Conservation (phyloP, 2,113 vertebrate species). For the Anseranas semipalmata region DNA sequence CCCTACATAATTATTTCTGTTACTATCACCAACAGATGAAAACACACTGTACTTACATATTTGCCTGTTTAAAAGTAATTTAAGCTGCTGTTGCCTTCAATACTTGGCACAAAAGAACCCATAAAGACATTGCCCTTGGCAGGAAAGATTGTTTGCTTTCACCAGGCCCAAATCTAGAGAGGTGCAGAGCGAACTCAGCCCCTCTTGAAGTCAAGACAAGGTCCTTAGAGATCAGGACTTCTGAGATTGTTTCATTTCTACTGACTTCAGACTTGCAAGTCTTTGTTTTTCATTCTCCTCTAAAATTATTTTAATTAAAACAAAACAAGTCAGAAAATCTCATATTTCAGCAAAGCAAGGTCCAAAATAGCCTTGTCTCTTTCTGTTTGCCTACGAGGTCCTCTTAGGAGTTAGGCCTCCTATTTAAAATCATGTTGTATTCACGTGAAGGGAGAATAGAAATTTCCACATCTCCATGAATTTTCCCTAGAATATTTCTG, state of each 20-base stretch:
- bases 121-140: background rate
- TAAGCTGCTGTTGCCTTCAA: background rate
- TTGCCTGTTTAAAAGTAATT: background rate
- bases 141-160: background rate
- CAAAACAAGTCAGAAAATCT: slow-evolving; percentile 32
- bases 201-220: background rate
- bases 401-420: slow-evolving; percentile 39
- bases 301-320: slow-evolving; percentile 58
- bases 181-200: background rate
- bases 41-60: background rate
- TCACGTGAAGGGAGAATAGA: slow-evolving; percentile 31
- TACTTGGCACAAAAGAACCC: background rate
- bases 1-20: background rate
- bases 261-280: slow-evolving; percentile 8
- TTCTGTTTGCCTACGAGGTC: slow-evolving; percentile 17
- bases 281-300: slow-evolving; percentile 43
- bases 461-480: slow-evolving; percentile 1
- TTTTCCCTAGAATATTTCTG: background rate
- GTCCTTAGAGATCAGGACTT: slow-evolving; percentile 8
- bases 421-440: background rate
- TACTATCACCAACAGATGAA: background rate
- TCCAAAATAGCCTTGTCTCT: slow-evolving; percentile 40
- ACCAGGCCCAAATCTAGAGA: background rate
- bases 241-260: slow-evolving; percentile 20
- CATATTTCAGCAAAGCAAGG: slow-evolving; percentile 8